Evolutionary conservation across 1,140 invertebrate species (phyloP), one percentile per base, ranked within the genome.

Genomic region (Drosophila teissieri): DNA sequence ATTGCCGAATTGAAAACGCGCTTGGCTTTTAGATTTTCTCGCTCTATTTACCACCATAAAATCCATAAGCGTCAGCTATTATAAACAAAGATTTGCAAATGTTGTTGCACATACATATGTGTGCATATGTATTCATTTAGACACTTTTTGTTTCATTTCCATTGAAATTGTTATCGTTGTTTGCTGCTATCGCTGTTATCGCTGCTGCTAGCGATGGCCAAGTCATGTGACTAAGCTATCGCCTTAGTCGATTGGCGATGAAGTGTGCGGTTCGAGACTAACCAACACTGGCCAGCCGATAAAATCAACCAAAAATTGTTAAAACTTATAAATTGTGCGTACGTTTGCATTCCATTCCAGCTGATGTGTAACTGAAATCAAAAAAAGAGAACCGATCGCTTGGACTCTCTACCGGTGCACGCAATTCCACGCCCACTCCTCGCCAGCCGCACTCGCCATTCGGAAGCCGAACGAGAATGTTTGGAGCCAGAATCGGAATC

Each of bases 31-130:
- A 36, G 45, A 34, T 42, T 45, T 65, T 64, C 55, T 49, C 22
- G 56, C 54, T 73, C 44, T 77, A 65, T 84, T 80, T 73, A 81
- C 73, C 82, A 84, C 81, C 77, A 62, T 65, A 64, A 77, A 85
- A 80, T 84, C 77, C 81, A 85, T 81, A 80, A 84, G 62, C 78
- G 79, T 68, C 74, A 83, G 55, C 78, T 86, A 78, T 81, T 85
- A 85, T 86, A 86, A 85, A 85, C 81, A 85, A 85, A 85, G 78
- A 81, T 85, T 81, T 61, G 78, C 82, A 78, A 85, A 85, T 80
- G 85, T 84, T 80, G 78, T 85, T 85, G 68, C 81, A 81, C 84
- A 84, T 77, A 77, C 65, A 85, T 83, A 79, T 80, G 24, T 42
- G 49, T 73, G 46, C 65, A 51, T 67, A 58, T 45, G 55, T 73